Evolutionary conservation across 1,140 invertebrate species (phyloP).

Genomic region (Nasonia longicornis): DNA sequence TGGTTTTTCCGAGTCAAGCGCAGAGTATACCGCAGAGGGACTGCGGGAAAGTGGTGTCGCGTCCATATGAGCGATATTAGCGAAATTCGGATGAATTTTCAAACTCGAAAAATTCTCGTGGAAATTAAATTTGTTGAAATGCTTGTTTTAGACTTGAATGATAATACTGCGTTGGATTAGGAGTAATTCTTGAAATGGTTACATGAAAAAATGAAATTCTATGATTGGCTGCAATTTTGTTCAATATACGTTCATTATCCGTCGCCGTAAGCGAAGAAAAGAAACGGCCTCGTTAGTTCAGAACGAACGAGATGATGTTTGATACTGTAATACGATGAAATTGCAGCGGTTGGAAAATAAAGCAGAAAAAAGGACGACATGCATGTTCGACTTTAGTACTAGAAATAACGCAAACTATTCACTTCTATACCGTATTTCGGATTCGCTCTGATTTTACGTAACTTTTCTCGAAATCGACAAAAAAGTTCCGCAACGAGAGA

Average conservation of each 20-base stretch:
- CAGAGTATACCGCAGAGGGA: not conserved
- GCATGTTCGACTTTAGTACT: not conserved
- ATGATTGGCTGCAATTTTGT: slow-evolving; percentile 10
- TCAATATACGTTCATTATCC: not conserved
- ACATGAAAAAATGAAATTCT: not conserved
- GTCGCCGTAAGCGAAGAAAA: not conserved
- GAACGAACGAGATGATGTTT: not conserved
- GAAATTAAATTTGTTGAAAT: not conserved
- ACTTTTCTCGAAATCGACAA: not conserved
- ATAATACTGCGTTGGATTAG: not conserved
- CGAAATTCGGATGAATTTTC: not conserved
- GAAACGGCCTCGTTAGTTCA: not conserved
- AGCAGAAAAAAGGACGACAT: too few relatives aligned
- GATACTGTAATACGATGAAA: not conserved
- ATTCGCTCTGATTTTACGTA: not conserved
- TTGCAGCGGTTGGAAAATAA: not conserved
- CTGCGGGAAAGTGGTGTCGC: not conserved
- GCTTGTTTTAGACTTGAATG: not conserved
- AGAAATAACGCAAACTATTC: not conserved
- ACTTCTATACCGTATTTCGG: not conserved
- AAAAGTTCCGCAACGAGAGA: too few relatives aligned
- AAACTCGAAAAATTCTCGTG: too few relatives aligned
- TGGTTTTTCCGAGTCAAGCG: not conserved
- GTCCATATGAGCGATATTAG: not conserved
- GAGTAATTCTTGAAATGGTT: not conserved